These are phyloP conservation scores for Acleris literana DNA, from an alignment of 2,888 invertebrate species.

Conservation along the genomic window DNA sequence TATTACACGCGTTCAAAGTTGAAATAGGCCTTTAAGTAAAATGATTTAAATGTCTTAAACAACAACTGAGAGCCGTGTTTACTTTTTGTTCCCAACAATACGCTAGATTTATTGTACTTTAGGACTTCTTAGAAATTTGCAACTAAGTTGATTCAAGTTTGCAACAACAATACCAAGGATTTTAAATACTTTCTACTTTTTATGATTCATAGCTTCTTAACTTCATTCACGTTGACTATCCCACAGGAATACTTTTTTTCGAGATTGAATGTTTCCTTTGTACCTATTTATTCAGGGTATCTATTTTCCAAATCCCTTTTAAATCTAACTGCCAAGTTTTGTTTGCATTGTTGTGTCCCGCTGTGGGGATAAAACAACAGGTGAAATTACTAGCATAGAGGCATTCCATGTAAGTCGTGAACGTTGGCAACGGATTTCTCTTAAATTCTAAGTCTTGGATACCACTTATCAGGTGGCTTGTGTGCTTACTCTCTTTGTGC, in stretches of 20 bases:
- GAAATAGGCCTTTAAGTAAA: slow-evolving; percentile 30
- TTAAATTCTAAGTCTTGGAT: too few relatives aligned
- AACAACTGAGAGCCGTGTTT: slow-evolving; percentile 28
- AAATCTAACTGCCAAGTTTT: too few relatives aligned
- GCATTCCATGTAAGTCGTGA: too few relatives aligned
- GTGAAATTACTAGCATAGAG: too few relatives aligned
- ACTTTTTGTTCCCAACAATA: slow-evolving; percentile 34
- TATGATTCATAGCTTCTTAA: slow-evolving; percentile 2
- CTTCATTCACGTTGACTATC: neutral
- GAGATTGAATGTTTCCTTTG: too few relatives aligned
- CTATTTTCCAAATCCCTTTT: too few relatives aligned
- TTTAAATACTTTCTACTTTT: slow-evolving; percentile 12
- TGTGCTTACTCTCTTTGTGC: too few relatives aligned
- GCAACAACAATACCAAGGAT: slow-evolving; percentile 13
- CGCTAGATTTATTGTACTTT: slow-evolving; percentile 33
- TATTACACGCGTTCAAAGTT: slow-evolving; percentile 34
- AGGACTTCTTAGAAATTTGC: slow-evolving; percentile 21
- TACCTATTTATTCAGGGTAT: too few relatives aligned
- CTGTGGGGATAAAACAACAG: too few relatives aligned
- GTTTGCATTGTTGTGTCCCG: too few relatives aligned
- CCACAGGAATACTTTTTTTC: neutral
- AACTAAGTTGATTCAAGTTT: slow-evolving; percentile 17
- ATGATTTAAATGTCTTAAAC: slow-evolving; percentile 35
- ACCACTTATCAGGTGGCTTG: too few relatives aligned
- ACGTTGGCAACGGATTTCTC: too few relatives aligned